Conservation (phyloP, 2,113 vertebrate genomes). For the Serilophus lunatus region DNA sequence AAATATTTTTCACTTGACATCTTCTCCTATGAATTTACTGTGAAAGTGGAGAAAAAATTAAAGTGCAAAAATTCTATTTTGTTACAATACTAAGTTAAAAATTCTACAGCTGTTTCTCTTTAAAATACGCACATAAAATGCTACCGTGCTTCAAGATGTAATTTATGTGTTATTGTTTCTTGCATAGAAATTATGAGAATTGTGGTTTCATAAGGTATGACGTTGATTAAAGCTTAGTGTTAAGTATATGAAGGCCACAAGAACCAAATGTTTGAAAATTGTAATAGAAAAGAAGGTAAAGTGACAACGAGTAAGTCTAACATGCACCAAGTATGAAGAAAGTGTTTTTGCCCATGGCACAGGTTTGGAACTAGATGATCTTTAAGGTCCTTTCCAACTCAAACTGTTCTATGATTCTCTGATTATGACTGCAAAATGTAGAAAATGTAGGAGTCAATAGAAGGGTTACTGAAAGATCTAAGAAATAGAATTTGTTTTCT, state of each 20-base stretch:
- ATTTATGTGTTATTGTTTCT: conserved; percentile 18
- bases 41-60: neutral
- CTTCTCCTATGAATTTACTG: neutral
- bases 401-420: neutral
- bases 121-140: neutral
- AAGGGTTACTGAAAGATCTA: neutral
- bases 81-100: neutral
- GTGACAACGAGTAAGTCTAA: neutral
- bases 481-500: neutral
- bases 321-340: neutral
- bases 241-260: neutral
- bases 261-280: neutral
- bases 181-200: neutral
- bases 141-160: neutral
- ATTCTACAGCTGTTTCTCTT: neutral
- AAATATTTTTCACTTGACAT: neutral
- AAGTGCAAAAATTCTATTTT: neutral
- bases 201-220: neutral
- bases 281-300: neutral
- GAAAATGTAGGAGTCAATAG: neutral
- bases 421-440: neutral
- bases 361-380: neutral
- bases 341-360: neutral
- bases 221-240: neutral
- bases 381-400: neutral